phyloP scores from a whole-genome alignment of 2,888 invertebrate genomes.

The Agrochola macilenta region DNA sequence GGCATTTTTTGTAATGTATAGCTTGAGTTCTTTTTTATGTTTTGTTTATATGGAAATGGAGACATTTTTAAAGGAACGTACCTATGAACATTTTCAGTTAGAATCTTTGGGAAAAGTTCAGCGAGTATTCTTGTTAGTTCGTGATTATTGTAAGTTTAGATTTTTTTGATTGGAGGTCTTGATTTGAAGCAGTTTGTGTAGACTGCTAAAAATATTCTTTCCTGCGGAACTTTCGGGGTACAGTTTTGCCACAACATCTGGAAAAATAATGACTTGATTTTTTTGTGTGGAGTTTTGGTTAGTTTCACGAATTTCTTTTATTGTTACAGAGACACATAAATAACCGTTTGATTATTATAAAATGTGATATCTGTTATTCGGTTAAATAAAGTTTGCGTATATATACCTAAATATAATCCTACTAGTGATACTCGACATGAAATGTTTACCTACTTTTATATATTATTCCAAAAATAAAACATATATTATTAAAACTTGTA shows the following conservation, averaged over 20 bases:
- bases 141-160: not conserved
- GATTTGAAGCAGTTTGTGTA: too few species aligned
- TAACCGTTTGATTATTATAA: not conserved
- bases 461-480: too few species aligned
- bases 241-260: too few species aligned
- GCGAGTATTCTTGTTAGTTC: not conserved
- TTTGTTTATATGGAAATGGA: constrained; percentile 34
- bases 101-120: not conserved
- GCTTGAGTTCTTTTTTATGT: constrained; percentile 38
- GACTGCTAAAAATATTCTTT: not conserved
- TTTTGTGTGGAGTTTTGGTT: too few species aligned
- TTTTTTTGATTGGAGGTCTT: not conserved
- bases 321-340: not conserved
- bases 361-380: too few species aligned
- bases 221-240: not conserved
- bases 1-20: constrained; percentile 68
- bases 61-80: constrained; percentile 13
- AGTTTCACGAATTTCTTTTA: not conserved
- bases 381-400: too few species aligned
- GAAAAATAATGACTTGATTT: too few species aligned
- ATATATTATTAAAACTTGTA: too few species aligned
- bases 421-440: too few species aligned
- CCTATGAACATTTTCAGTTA: not conserved
- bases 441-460: too few species aligned
- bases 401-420: too few species aligned